Evolutionary conservation across 2,888 invertebrate genomes (phyloP).

Genomic region (Diaprepes abbreviatus): DNA sequence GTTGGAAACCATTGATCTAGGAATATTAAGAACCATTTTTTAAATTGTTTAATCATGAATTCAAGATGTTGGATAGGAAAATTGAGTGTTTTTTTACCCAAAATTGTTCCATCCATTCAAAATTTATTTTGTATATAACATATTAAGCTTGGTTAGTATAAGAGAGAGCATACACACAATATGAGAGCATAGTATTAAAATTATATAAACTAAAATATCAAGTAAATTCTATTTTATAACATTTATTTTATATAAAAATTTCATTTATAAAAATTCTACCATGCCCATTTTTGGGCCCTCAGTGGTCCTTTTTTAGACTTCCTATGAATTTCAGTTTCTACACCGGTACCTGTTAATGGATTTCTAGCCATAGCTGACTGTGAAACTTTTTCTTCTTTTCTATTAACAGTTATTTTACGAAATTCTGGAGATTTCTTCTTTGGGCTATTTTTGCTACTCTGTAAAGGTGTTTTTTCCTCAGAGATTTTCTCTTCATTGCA

Average conservation of each 20-base stretch:
- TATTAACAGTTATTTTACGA: conserved; percentile 32
- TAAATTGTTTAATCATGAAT: no score
- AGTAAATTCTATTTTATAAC: no score
- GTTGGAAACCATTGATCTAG: no score
- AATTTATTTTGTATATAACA: no score
- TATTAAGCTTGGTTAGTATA: no score
- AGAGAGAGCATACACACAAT: no score
- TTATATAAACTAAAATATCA: no score
- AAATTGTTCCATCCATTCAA: no score
- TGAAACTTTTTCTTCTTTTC: conserved; percentile 19
- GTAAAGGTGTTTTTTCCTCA: not conserved
- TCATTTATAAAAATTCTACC: conserved; percentile 46
- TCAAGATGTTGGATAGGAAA: no score
- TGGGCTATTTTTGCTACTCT: conserved; percentile 1
- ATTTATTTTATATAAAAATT: not conserved
- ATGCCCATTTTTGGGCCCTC: conserved; percentile 51
- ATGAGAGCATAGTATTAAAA: no score
- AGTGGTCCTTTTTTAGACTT: conserved; percentile 52
- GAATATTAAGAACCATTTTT: no score
- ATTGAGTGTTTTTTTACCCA: no score
- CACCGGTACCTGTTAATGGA: conserved; percentile 58
- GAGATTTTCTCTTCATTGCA: not conserved
- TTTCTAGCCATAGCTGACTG: conserved; percentile 56
- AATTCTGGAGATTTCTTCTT: conserved; percentile 32
- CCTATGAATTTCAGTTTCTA: conserved; percentile 54